phyloP scores from a whole-genome alignment of 2,797 vertebrate genomes.

The Anisognathus igniventris region DNA sequence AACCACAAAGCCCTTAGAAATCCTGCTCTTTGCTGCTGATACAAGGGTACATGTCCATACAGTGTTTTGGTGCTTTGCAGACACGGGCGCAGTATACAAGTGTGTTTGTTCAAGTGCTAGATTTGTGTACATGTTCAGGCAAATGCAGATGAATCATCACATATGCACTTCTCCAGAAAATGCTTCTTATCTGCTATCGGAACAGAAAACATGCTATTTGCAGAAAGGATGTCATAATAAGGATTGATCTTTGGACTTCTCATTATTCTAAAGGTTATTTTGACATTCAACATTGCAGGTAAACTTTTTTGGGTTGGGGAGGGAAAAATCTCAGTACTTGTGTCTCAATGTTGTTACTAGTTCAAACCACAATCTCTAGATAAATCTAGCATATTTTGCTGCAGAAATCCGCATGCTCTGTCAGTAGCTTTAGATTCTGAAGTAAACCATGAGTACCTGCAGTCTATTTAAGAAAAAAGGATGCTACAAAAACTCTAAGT shows the following conservation, averaged over 20 bases:
- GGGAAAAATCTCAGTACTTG: neutral
- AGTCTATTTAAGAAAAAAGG: neutral
- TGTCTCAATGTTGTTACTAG: neutral
- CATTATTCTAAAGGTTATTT: neutral
- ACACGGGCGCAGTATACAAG: neutral
- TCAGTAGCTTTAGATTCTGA: neutral
- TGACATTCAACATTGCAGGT: neutral
- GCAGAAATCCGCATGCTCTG: neutral
- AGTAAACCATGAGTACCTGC: neutral
- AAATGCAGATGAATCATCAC: neutral
- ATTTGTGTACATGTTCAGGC: neutral
- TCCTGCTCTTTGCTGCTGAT: neutral
- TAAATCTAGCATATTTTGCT: neutral
- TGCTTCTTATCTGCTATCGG: neutral
- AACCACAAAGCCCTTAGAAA: neutral
- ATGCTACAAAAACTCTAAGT: neutral
- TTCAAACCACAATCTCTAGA: neutral
- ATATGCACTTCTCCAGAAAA: neutral
- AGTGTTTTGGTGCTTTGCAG: constrained; percentile 1
- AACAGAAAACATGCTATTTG: neutral
- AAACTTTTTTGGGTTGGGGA: neutral
- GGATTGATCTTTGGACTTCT: neutral
- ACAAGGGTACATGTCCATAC: neutral
- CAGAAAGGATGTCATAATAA: neutral
- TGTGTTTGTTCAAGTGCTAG: neutral